Evolutionary conservation across 1,140 invertebrate genomes (phyloP).

Genomic region (Meloidogyne chitwoodi): DNA sequence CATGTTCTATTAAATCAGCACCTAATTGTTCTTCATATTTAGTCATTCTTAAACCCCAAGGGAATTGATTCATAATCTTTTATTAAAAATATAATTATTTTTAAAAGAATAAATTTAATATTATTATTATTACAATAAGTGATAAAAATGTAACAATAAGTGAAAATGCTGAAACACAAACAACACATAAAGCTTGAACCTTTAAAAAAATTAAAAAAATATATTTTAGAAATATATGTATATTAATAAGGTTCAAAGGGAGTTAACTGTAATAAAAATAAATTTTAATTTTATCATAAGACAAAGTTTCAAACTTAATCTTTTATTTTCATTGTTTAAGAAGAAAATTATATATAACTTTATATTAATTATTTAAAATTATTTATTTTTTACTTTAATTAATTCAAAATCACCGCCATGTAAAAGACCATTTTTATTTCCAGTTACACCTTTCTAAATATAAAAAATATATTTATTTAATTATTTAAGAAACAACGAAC

Average conservation of each 20-base stretch:
- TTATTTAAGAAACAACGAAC: not conserved
- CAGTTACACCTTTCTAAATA: constrained; percentile 22
- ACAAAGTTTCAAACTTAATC: no score
- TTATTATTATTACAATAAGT: constrained; percentile 27
- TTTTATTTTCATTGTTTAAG: no score
- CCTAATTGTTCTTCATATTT: constrained; percentile 78
- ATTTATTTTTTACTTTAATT: constrained; percentile 1
- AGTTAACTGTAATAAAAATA: no score
- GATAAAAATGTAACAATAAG: constrained; percentile 36
- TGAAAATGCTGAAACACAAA: constrained; percentile 27
- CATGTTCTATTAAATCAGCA: constrained; percentile 80
- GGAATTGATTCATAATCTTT: constrained; percentile 71
- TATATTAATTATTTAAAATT: not conserved
- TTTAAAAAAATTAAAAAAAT: constrained; percentile 21
- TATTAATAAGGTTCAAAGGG: not conserved
- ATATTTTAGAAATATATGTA: not conserved
- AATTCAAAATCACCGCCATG: constrained; percentile 33
- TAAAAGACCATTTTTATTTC: constrained; percentile 37
- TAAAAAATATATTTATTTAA: not conserved
- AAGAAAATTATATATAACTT: no score
- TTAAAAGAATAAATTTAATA: not conserved
- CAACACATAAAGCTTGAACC: constrained; percentile 29
- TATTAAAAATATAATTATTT: no score
- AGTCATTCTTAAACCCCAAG: constrained; percentile 75
- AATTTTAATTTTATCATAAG: not conserved